These are phyloP conservation scores for Phalangium opilio DNA, from an alignment of 2,888 invertebrate genomes.

Conservation along the genomic window DNA sequence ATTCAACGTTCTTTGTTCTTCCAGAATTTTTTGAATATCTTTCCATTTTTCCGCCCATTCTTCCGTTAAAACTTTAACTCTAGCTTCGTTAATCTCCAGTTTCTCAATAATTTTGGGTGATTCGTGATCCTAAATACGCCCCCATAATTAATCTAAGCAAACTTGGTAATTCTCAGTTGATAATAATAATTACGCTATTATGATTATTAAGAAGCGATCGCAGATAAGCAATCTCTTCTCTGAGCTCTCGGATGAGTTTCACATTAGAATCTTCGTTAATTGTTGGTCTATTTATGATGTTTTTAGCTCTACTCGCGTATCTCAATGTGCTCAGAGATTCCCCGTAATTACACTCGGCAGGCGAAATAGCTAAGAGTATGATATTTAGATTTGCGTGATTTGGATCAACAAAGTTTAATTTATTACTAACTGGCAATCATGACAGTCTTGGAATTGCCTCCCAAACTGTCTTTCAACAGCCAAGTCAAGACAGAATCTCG, in stretches of 20 bases:
- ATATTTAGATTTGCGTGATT: too few relatives aligned
- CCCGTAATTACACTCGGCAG: slow-evolving; percentile 71
- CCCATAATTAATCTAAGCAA: too few relatives aligned
- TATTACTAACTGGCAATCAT: slow-evolving; percentile 60
- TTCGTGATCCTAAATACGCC: background rate
- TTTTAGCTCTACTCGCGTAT: slow-evolving; percentile 77
- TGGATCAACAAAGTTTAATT: too few relatives aligned
- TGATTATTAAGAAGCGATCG: slow-evolving; percentile 6
- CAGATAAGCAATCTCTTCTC: slow-evolving; percentile 55
- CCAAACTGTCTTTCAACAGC: slow-evolving; percentile 71
- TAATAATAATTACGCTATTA: background rate
- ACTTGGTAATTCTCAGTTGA: too few relatives aligned
- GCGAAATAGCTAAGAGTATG: slow-evolving; percentile 44
- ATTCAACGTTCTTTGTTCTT: slow-evolving; percentile 73
- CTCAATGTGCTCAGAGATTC: slow-evolving; percentile 71
- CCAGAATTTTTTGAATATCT: slow-evolving; percentile 57
- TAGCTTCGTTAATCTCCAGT: slow-evolving; percentile 75
- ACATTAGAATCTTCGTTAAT: slow-evolving; percentile 81
- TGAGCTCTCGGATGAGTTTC: slow-evolving; percentile 63
- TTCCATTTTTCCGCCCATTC: slow-evolving; percentile 85
- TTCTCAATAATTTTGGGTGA: slow-evolving; percentile 54
- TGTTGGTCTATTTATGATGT: slow-evolving; percentile 77
- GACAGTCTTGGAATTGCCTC: slow-evolving; percentile 78
- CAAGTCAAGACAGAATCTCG: slow-evolving; percentile 75
- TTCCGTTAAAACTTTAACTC: slow-evolving; percentile 57